These are phyloP conservation scores for Setophaga kirtlandii DNA, from an alignment of 2,113 vertebrate genomes.

Conservation along the genomic window DNA sequence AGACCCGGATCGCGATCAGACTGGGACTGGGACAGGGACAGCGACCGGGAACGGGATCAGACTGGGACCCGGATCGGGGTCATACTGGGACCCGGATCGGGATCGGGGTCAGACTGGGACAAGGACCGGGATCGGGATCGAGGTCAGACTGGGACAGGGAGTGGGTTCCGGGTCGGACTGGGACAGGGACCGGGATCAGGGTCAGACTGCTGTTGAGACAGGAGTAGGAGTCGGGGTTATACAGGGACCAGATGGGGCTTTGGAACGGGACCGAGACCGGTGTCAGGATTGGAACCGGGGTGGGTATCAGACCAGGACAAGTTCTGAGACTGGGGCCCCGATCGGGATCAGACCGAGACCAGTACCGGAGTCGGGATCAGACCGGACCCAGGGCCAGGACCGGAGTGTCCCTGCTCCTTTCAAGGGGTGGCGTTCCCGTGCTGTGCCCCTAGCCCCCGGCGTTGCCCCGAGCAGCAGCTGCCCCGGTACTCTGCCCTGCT, in stretches of 20 bases:
- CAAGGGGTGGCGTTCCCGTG: not conserved
- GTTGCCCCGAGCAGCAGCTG: not conserved
- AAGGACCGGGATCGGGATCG: accelerated
- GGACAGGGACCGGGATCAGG: not conserved
- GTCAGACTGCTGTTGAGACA: not conserved
- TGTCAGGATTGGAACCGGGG: no score
- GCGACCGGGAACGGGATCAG: no score
- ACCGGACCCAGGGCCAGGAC: no score
- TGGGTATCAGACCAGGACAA: not conserved
- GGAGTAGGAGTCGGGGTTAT: not conserved
- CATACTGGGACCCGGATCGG: no score
- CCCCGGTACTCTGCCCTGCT: not conserved
- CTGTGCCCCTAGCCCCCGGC: not conserved
- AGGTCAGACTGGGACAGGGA: not conserved
- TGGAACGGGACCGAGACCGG: not conserved
- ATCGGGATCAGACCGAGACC: not conserved
- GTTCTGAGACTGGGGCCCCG: no score
- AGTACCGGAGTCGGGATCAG: no score
- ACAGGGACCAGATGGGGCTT: not conserved
- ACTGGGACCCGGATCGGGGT: no score
- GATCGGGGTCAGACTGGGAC: no score
- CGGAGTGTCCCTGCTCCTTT: not conserved
- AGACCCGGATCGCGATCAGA: no score
- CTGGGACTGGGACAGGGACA: no score
- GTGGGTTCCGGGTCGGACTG: accelerated